Percentiles rank a stretch among this genome's conserved stretches.
Conservation (phyloP, 1,140 invertebrate species). For the Nixonia krombeini region DNA sequence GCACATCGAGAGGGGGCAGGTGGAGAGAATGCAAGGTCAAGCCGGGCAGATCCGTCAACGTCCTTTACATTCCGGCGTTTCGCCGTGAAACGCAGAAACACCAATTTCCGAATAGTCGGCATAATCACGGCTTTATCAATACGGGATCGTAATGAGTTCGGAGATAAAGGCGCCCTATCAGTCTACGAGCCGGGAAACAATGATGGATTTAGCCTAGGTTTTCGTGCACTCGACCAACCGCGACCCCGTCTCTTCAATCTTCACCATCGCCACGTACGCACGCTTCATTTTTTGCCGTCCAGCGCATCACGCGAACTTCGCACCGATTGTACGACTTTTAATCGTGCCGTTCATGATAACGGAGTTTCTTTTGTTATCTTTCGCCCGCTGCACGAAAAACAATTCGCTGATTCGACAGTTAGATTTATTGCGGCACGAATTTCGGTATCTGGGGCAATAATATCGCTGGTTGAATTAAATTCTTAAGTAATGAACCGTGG, state of each 20-base stretch:
- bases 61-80: constrained; percentile 54
- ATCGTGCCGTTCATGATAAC: constrained; percentile 25
- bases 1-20: too few species aligned
- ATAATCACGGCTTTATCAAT: constrained; percentile 70
- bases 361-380: constrained; percentile 25
- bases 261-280: constrained; percentile 26
- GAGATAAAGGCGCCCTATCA: constrained; percentile 70
- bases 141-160: constrained; percentile 71
- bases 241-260: constrained; percentile 42
- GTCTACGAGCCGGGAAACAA: constrained; percentile 65
- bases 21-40: too few species aligned
- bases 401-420: too few species aligned
- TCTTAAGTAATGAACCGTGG: too few species aligned
- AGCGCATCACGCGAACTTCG: constrained; percentile 49
- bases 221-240: constrained; percentile 57
- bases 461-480: too few species aligned
- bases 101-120: constrained; percentile 66
- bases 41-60: constrained; percentile 56
- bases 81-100: constrained; percentile 62
- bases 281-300: constrained; percentile 60
- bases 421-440: too few species aligned
- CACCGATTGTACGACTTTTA: constrained; percentile 57
- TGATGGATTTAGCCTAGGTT: constrained; percentile 68
- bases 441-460: too few species aligned
- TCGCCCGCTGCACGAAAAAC: too few species aligned